These are phyloP conservation scores for Trachelipus rathkii DNA, from an alignment of 1,140 invertebrate species.

Conservation along the genomic window DNA sequence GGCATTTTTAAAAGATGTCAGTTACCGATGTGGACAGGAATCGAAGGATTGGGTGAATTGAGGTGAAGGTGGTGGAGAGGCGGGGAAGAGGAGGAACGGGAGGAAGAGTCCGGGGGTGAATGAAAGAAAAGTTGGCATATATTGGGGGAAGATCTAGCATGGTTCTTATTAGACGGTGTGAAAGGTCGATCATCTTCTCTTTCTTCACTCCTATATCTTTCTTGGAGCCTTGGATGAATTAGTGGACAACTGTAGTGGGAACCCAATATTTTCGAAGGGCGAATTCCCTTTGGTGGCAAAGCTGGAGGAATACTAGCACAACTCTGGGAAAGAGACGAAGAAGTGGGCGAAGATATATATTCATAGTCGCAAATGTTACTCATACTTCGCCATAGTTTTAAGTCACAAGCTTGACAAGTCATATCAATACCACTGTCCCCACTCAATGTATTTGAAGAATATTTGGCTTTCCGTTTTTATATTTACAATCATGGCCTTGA, in stretches of 20 bases:
- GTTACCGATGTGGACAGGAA: conserved; percentile 42
- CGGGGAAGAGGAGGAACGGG: conserved; percentile 25
- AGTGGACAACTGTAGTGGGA: background rate
- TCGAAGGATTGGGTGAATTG: conserved; percentile 23
- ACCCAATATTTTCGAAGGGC: background rate
- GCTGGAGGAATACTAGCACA: background rate
- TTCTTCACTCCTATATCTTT: background rate
- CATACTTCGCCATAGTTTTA: conserved; percentile 39
- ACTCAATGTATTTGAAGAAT: conserved; percentile 18
- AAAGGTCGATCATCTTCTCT: background rate
- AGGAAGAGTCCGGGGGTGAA: conserved; percentile 29
- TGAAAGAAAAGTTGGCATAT: conserved; percentile 3
- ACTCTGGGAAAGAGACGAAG: background rate
- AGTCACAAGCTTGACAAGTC: conserved; percentile 38
- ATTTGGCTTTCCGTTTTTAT: too few species aligned
- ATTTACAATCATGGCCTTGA: too few species aligned
- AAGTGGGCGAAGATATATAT: background rate
- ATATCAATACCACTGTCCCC: conserved; percentile 35
- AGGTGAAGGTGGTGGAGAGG: conserved; percentile 27
- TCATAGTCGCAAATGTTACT: conserved; percentile 29
- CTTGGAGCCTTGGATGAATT: background rate
- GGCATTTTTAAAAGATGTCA: conserved; percentile 34
- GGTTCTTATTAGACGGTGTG: background rate
- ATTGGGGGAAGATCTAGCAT: background rate
- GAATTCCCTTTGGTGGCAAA: background rate